Evolutionary conservation across 2,113 vertebrate genomes (phyloP), one percentile per base, ranked within the genome.

Genomic region (Channa maculata): DNA sequence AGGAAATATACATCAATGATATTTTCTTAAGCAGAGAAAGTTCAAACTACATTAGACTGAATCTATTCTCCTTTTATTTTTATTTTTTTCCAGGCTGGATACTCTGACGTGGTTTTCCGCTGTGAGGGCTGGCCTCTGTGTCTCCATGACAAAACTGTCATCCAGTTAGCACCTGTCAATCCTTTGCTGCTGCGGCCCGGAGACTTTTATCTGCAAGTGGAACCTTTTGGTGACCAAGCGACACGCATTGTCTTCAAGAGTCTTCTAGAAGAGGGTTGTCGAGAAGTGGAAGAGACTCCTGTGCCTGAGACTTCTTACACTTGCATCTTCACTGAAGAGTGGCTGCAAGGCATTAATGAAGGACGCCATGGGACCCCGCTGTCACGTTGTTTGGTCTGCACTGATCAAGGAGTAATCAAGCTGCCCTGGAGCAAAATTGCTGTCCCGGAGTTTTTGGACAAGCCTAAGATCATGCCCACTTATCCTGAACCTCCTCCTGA

Each of bases 51-150:
- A 61, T 45, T 12, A n/a, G 1, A 43, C 1, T 63, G 1, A 60
- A 65, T 71, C 9, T 12, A 13, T 55, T 7, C 10, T 51, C 5
- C 10, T 33, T 34, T 44, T 39, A 41, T 12, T 24, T 24, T 24
- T 24, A 8, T 62, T 52, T 36, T 57, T 62, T 64, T 6, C 38
- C 78, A 99, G 97, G 96, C 95, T 75, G 92, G 94, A 51, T 98
- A 95, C 86, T 91, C 93, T 37, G 95, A 96, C 79, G 90, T 95
- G 88, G 93, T 98, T 81, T 99, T 99, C 90, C 93, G 95, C 75
- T 96, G 95, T 2, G 96, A 97, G 78, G 97, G 97, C 79, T 99
- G 97, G 97, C 97, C 97, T 0, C 89, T 99, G 62, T 98, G 97
- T 77, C 94, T 98, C 36, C 93, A 91, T 0, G 95, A 96, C 61